Evolutionary conservation across 2,888 invertebrate species (phyloP), one percentile per base, ranked within the genome.

Genomic region (Syritta pipiens): DNA sequence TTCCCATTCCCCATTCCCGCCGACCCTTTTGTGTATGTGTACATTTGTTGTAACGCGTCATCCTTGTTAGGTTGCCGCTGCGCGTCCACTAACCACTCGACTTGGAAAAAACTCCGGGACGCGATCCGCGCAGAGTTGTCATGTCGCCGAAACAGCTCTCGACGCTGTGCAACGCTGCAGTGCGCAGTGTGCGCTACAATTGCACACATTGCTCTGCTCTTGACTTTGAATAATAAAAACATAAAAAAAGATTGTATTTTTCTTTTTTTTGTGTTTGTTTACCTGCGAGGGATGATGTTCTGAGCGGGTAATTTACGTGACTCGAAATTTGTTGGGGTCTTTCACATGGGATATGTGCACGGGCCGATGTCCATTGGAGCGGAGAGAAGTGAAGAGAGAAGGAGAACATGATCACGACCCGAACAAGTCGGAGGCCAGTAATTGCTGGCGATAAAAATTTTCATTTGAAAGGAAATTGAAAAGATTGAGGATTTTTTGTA

Each of bases 1-100:
- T n/a, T n/a, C n/a, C 37, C 37, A 32, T 32, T 5, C 30, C 1
- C 7, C 2, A 14, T 12, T 60, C 14, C 49, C 28, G 44, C 6
- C 35, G 62, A 44, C 35, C 67, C 46, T 67, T 67, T 74, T n/a
- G n/a, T n/a, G n/a, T n/a, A 17, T 37, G 65, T 74, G 65, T 65
- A 65, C 74, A 74, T 74, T 74, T 74, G 65, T 67, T 51, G 65
- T 59, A 53, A 57, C 65, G 74, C 74, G 65, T 65, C 65, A 65
- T 65, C 59, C 65, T 51, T 67, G 72, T 74, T 49, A 40, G 49
- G 4, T 20, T 35, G 32, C 19, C 32, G 9, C n/a, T 32, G 32
- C 10, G 37, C 37, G n/a, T n/a, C n/a, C n/a, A n/a, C n/a, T n/a
- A n/a, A n/a, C n/a, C n/a, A n/a, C n/a, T n/a, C n/a, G n/a, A n/a